Percentiles rank a stretch among this genome's conserved stretches.
Conservation (phyloP, 2,113 vertebrate genomes). For the Phrynosoma blainvillii region DNA sequence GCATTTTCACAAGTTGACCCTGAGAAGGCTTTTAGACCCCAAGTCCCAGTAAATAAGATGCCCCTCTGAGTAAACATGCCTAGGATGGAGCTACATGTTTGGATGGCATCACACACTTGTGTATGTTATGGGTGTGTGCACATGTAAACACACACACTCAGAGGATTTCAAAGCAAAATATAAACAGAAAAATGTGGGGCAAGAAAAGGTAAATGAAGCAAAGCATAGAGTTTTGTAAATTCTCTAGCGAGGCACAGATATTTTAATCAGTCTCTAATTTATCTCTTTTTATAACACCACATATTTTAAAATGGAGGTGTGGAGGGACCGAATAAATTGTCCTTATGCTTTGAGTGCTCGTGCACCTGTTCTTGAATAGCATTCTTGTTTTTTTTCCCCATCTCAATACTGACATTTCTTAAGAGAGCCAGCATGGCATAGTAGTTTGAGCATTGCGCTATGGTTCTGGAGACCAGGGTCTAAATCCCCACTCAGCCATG, state of each 20-base stretch:
- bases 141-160: no score
- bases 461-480: no score
- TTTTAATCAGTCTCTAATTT: background rate
- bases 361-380: background rate
- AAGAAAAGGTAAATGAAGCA: background rate
- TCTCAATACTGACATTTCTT: no score
- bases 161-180: background rate
- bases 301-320: no score
- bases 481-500: no score
- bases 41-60: background rate
- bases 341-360: background rate
- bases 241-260: background rate
- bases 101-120: background rate
- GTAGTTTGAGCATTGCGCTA: no score
- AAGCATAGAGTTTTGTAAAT: background rate
- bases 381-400: background rate
- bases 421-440: no score
- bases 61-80: background rate
- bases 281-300: background rate
- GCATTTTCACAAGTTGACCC: background rate
- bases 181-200: background rate
- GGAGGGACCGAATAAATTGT: background rate
- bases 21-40: background rate
- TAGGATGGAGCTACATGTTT: background rate
- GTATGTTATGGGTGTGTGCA: background rate